Evolutionary conservation across 1,140 invertebrate genomes (phyloP), one percentile per base, ranked within the genome.

Genomic region (Pseudomyrmex concolor): DNA sequence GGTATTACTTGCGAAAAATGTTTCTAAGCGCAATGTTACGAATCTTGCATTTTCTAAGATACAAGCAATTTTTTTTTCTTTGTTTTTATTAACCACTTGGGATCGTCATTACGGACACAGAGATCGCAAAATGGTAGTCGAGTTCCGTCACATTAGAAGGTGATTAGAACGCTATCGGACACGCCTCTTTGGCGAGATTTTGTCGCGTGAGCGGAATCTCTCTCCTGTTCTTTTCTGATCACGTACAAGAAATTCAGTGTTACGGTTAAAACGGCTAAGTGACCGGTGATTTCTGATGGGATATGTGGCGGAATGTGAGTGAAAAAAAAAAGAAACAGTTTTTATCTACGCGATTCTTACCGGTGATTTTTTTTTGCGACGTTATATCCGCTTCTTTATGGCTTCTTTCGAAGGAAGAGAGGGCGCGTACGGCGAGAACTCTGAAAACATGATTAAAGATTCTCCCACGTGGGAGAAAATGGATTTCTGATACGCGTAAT

Each of bases 401-500:
- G 71, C 34, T 34, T 5, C n/a, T n/a, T 7, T 7, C 59, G 78
- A 34, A 84, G 72, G 67, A 87, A 76, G 72, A 78, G 84, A 72
- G 84, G 34, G 34, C 34, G 68, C 81, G 62, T 67, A 77, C 74
- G 71, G 59, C 54, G 72, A 76, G 51, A 71, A 48, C 63, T 81
- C 67, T 84, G 85, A 90, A 92, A 93, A 92, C 89, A 90, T 91
- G 92, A 93, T 92, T 92, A 93, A 92, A 90, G 91, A 91, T 93
- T 90, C 85, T 81, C 87, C 84, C 76, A 85, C 88, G 86, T 80
- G 57, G 84, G 80, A 91, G 91, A 92, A 92, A 92, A 93, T 93
- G 91, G 92, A 93, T 92, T 93, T 91, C 91, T 91, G 91, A 93
- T 92, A 90, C 91, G 87, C 86, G 89, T 91, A 90, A 92, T 91